Base-by-base conservation (phyloP, 2,797 vertebrate genomes). In the Acridotheres tristis region DNA sequence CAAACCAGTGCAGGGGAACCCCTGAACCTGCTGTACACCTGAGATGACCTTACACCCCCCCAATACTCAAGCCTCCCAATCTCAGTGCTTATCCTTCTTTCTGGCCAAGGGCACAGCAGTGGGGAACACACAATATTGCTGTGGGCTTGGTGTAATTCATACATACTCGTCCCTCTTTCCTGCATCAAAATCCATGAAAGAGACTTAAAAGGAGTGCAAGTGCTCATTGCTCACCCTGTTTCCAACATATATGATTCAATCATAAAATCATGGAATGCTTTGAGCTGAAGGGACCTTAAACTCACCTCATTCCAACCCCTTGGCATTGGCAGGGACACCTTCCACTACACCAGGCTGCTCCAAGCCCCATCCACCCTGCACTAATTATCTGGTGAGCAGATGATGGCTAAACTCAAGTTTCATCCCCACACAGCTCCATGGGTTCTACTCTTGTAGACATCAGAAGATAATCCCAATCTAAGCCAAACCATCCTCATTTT, bases 31-130 rank as follows among this genome's bases (percentile, higher is more conserved):
- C 40, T 15, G 12, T 13, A 19, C 27, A 19, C 27, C 21, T 13
- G n/a, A 5, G 1, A 63, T 45, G 61, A 63, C 8, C 30, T 30
- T n/a, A 51, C 23, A 30, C 34, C 3, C 20, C 29, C 34, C 29
- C 47, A 18, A 7, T 1, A 51, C 6, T 10, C 1, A 0, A 81
- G 45, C 23, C 15, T 7, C 25, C 3, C 22, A n/a, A 1, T 1
- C 29, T 62, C 62, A 48, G 17, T 7, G 14, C 22, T 68, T n/a
- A 47, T 10, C 45, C 30, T 38, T 7, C 4, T 18, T 48, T 36
- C 73, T 36, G 22, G 10, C 47, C 53, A 62, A 73, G 25, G 45
- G 3, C 30, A 59, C 1, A 16, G 30, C 16, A 47, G n/a, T 2
- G 38, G 54, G 34, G n/a, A 85, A 63, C 59, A 43, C 25, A 13